phyloP scores from a whole-genome alignment of 2,888 invertebrate genomes.

The Chrysina gloriosa region DNA sequence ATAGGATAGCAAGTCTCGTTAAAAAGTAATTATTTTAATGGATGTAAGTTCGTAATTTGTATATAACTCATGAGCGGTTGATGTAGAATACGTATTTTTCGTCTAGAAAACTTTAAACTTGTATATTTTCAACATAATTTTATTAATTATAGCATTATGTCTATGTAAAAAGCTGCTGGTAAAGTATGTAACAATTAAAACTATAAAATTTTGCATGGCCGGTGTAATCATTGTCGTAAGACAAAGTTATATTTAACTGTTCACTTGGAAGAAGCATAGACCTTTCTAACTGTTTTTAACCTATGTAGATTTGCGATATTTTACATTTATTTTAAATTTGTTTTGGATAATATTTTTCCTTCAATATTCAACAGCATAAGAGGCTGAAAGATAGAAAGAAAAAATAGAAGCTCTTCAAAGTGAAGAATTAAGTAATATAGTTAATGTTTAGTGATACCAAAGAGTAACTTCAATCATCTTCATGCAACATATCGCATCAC shows the following conservation, averaged over 20 bases:
- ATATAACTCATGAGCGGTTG: slow-evolving; percentile 40
- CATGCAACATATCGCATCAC: slow-evolving; percentile 24
- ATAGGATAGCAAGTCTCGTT: slow-evolving; percentile 66
- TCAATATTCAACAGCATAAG: too few relatives aligned
- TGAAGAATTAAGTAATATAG: slow-evolving; percentile 27
- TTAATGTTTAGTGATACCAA: slow-evolving; percentile 21
- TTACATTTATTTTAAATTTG: not conserved
- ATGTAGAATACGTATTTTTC: slow-evolving; percentile 23
- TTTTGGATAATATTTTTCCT: too few relatives aligned
- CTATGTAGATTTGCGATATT: too few relatives aligned
- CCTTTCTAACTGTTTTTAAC: too few relatives aligned
- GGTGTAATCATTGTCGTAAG: slow-evolving; percentile 8
- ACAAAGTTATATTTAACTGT: not conserved
- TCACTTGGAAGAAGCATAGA: slow-evolving; percentile 2
- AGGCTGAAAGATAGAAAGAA: not conserved
- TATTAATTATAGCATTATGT: not conserved
- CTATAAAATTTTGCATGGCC: not conserved
- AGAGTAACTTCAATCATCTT: slow-evolving; percentile 19
- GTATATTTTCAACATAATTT: slow-evolving; percentile 5
- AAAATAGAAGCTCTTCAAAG: not conserved
- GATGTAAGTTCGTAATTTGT: slow-evolving; percentile 34
- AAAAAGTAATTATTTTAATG: slow-evolving; percentile 60
- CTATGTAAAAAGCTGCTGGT: not conserved
- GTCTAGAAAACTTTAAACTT: not conserved
- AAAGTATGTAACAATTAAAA: not conserved